Conservation (phyloP, 2,113 vertebrate genomes). For the Dascyllus trimaculatus region DNA sequence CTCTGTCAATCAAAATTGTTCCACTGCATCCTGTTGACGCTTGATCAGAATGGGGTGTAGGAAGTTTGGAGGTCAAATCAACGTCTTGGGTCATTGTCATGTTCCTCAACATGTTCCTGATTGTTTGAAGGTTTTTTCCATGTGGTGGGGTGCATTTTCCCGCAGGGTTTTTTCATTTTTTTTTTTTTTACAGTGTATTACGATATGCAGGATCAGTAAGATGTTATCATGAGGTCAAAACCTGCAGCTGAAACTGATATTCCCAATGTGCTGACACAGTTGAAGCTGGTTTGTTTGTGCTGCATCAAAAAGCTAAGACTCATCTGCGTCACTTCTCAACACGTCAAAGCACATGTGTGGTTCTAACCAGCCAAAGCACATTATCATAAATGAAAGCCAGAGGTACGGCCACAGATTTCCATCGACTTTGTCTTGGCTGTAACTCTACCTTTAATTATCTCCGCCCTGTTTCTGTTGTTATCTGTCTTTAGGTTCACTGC, state of each 20-base stretch:
- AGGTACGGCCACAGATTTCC: not conserved
- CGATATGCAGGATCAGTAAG: not conserved
- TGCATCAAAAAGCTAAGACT: conserved; percentile 12
- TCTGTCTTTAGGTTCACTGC: conserved; percentile 35
- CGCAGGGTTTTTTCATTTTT: too few species aligned
- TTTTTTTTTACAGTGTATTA: too few species aligned
- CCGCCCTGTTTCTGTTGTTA: conserved; percentile 32
- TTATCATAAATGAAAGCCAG: not conserved
- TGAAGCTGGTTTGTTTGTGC: not conserved
- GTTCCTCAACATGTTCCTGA: too few species aligned
- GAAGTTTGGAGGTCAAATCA: too few species aligned
- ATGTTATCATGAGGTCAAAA: not conserved
- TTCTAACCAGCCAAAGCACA: not conserved
- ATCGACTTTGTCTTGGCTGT: not conserved
- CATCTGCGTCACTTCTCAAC: not conserved
- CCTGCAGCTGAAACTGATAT: conserved; percentile 7
- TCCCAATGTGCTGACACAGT: not conserved
- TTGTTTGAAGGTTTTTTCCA: too few species aligned
- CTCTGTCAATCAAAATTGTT: too few species aligned
- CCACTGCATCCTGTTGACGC: too few species aligned
- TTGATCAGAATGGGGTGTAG: too few species aligned
- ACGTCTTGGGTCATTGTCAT: too few species aligned
- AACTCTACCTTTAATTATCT: conserved; percentile 39
- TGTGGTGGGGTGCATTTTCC: too few species aligned
- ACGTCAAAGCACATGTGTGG: not conserved